These are phyloP conservation scores for Tolypeutes matacus DNA, from an alignment of 2,797 vertebrate species.

Conservation along the genomic window DNA sequence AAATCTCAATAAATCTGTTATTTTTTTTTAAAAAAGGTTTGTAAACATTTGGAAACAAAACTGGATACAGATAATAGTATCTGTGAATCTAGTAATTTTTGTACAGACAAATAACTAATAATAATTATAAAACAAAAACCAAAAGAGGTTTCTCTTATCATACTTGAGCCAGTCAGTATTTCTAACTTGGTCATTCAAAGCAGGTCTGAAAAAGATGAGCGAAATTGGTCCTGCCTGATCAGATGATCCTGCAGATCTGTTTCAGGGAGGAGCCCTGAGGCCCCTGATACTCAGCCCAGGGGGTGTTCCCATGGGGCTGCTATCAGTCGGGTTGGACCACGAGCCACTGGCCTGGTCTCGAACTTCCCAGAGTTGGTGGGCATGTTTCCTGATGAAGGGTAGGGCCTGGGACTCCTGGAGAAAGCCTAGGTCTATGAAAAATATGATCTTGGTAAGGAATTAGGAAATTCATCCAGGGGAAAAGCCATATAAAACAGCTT, in stretches of 20 bases:
- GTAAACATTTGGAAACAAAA: neutral
- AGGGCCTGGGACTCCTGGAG: neutral
- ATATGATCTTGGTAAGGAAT: neutral
- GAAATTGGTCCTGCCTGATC: neutral
- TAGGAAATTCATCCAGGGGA: neutral
- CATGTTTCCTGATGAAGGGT: neutral
- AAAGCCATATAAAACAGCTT: neutral
- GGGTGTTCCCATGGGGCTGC: neutral
- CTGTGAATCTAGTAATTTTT: neutral
- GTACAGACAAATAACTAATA: constrained; percentile 19
- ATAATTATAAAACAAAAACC: neutral
- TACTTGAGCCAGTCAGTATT: neutral
- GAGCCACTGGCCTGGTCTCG: too few species aligned
- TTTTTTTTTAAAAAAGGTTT: neutral
- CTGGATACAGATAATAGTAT: neutral
- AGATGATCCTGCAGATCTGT: neutral
- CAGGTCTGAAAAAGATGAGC: neutral
- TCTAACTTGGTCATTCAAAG: neutral
- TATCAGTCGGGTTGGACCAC: neutral
- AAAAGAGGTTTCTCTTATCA: neutral
- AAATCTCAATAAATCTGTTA: neutral
- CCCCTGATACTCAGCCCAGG: neutral
- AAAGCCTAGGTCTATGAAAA: neutral
- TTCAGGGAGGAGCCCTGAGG: neutral
- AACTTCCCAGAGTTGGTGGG: neutral